phyloP scores from a whole-genome alignment of 2,113 vertebrate species.

The Heloderma charlesbogerti region DNA sequence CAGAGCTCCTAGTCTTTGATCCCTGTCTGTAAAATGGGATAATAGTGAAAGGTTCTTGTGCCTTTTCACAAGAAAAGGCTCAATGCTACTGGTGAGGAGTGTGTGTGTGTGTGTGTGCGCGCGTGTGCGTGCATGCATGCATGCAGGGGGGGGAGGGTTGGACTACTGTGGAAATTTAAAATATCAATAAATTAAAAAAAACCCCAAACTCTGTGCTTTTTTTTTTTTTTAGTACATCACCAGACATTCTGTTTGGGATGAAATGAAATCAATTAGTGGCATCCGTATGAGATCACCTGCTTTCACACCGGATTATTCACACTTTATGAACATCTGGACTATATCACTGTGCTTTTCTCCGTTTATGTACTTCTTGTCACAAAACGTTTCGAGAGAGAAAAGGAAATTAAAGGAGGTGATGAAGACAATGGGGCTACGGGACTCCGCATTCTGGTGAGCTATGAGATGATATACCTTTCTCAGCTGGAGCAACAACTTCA shows the following conservation, averaged over 20 bases:
- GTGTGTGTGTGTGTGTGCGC: no score
- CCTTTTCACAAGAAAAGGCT: no score
- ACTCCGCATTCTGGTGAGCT: constrained; percentile 85
- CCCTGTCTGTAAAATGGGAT: not conserved
- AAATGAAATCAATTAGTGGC: constrained; percentile 61
- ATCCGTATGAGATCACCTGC: constrained; percentile 36
- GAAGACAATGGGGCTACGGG: constrained; percentile 87
- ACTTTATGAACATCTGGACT: constrained; percentile 18
- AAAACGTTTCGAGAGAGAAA: constrained; percentile 63
- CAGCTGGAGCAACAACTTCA: not conserved
- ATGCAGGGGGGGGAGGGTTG: no score
- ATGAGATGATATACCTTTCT: not conserved
- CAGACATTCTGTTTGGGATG: constrained; percentile 69
- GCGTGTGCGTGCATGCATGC: no score
- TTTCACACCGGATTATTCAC: constrained; percentile 10
- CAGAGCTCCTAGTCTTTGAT: not conserved
- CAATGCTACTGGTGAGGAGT: not conserved
- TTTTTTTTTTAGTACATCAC: constrained; percentile 58
- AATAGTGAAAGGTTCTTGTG: not conserved
- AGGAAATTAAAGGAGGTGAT: constrained; percentile 84
- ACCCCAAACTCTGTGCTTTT: no score
- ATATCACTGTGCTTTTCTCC: constrained; percentile 46
- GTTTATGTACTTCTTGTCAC: constrained; percentile 55
- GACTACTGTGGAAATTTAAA: no score
- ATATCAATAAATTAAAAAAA: not conserved